Evolutionary conservation across 2,113 vertebrate species (phyloP).

Genomic region (Syngnathoides biaculeatus): DNA sequence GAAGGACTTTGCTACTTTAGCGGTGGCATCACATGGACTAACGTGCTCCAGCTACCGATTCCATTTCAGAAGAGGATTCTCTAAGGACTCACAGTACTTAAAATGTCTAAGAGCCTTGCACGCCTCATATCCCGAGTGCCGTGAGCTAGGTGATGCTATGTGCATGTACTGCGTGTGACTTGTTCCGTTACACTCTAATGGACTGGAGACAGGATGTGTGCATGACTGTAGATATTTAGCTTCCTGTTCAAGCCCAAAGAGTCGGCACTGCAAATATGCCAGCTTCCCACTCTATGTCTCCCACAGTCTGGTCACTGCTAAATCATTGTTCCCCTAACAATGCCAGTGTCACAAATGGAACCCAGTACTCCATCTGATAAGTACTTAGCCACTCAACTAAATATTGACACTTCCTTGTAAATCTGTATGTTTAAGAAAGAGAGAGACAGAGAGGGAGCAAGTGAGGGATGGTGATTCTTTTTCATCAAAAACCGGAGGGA

Average conservation of each 20-base stretch:
- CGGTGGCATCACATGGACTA: conserved; percentile 22
- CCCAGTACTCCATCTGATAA: conserved; percentile 32
- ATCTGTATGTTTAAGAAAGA: not conserved
- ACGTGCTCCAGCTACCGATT: conserved; percentile 42
- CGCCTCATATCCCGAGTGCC: conserved; percentile 18
- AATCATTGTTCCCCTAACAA: conserved; percentile 60
- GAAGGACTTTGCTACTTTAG: conserved; percentile 34
- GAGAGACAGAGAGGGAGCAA: not conserved
- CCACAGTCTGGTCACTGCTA: conserved; percentile 45
- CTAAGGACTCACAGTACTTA: conserved; percentile 34
- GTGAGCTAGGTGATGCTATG: not conserved
- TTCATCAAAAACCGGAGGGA: conserved; percentile 20
- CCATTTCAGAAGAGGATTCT: conserved; percentile 40
- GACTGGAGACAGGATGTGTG: conserved; percentile 15
- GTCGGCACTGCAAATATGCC: conserved; percentile 55
- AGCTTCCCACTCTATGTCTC: conserved; percentile 37
- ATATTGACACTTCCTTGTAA: conserved; percentile 23
- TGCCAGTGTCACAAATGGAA: conserved; percentile 46
- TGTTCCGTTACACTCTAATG: conserved; percentile 3
- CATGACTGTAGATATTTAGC: conserved; percentile 25
- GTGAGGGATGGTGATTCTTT: not conserved
- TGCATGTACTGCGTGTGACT: not conserved
- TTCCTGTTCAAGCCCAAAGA: conserved; percentile 21
- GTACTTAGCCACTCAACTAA: conserved; percentile 20
- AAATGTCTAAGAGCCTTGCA: conserved; percentile 31